Evolutionary conservation across 2,113 vertebrate genomes (phyloP).

Genomic region (Phaethon lepturus): DNA sequence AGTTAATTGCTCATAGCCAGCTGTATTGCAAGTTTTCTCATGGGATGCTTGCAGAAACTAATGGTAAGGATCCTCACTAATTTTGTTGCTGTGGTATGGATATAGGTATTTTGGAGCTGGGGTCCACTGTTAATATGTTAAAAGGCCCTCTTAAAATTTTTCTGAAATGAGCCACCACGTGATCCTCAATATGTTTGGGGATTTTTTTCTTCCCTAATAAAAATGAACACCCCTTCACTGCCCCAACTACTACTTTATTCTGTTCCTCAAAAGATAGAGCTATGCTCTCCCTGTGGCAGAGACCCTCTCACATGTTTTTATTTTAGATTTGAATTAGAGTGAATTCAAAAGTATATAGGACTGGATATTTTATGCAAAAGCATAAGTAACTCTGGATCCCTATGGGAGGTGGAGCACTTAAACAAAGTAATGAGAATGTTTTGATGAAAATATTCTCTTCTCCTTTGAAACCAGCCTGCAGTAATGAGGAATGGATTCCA

Average conservation of each 20-base stretch:
- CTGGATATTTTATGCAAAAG: neutral
- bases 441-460: neutral
- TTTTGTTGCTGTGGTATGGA: neutral
- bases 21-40: neutral
- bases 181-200: neutral
- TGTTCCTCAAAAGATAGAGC: neutral
- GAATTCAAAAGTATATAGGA: neutral
- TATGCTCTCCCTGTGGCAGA: neutral
- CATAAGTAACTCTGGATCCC: neutral
- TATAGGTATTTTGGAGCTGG: neutral
- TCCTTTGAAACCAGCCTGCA: neutral
- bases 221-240: fast-evolving
- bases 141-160: neutral
- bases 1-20: neutral
- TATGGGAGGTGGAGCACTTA: neutral
- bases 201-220: neutral
- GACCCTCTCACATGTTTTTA: neutral
- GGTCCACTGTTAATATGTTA: neutral
- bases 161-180: fast-evolving
- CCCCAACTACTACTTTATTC: neutral
- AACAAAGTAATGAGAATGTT: neutral
- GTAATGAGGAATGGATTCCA: neutral
- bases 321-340: neutral
- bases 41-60: neutral
- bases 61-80: neutral